Percentiles rank a stretch among this genome's conserved stretches.
These are phyloP conservation scores for Anableps anableps DNA, from an alignment of 2,797 vertebrate genomes.

Conservation along the genomic window DNA sequence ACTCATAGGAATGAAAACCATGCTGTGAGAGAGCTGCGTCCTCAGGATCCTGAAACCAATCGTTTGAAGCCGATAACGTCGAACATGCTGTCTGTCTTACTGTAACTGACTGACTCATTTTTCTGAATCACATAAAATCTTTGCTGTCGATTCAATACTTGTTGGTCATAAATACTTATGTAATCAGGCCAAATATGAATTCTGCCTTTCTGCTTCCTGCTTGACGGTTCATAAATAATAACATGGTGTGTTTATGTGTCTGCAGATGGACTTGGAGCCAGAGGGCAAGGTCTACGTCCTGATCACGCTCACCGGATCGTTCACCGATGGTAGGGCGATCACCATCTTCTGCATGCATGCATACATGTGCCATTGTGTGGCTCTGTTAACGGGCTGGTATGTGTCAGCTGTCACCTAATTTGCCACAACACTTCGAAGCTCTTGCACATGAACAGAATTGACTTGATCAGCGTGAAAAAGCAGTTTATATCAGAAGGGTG, in stretches of 20 bases:
- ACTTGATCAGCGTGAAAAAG: neutral
- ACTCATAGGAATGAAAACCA: constrained; percentile 38
- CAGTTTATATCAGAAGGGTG: neutral
- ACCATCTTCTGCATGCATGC: neutral
- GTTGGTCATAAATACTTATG: neutral
- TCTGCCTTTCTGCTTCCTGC: neutral
- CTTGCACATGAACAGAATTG: neutral
- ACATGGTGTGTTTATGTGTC: constrained; percentile 41
- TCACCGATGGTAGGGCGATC: constrained; percentile 88
- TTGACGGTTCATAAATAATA: neutral
- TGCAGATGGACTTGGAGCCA: constrained; percentile 95
- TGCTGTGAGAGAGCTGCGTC: constrained; percentile 7
- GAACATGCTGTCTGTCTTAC: neutral
- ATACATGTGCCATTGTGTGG: neutral
- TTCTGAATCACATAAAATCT: neutral
- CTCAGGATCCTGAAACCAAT: neutral
- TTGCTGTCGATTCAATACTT: neutral
- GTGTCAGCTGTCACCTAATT: neutral
- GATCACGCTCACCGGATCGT: constrained; percentile 90
- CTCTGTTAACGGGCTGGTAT: neutral
- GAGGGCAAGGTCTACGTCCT: constrained; percentile 93
- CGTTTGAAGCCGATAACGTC: neutral
- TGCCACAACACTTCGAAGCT: neutral
- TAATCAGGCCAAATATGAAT: neutral
- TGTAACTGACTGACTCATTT: neutral